phyloP scores from a whole-genome alignment of 2,888 invertebrate species.

The Colostygia pectinataria region DNA sequence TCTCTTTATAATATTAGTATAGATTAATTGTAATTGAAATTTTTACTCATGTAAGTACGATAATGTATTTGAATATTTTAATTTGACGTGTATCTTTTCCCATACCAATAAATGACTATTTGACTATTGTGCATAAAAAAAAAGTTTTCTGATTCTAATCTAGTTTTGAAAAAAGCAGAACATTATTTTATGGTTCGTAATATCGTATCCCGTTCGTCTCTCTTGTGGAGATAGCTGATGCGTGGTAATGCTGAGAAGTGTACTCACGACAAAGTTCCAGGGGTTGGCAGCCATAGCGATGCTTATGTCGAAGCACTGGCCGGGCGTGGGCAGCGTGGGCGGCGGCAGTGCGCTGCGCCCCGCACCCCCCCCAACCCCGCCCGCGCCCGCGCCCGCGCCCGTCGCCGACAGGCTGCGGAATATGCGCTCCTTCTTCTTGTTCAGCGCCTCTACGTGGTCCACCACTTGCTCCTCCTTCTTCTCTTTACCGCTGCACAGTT shows the following conservation, averaged over 20 bases:
- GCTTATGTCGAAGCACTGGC: slow-evolving; percentile 86
- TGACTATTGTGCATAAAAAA: no score
- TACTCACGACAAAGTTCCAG: slow-evolving; percentile 85
- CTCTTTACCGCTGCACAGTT: slow-evolving; percentile 50
- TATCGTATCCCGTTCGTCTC: no score
- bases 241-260: neutral
- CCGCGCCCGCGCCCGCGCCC: slow-evolving; percentile 13
- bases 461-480: slow-evolving; percentile 56
- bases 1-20: no score
- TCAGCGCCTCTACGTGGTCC: slow-evolving; percentile 65
- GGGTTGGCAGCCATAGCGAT: slow-evolving; percentile 91
- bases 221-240: no score
- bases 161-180: no score
- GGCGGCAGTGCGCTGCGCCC: slow-evolving; percentile 61
- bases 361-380: slow-evolving; percentile 20
- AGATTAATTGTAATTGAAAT: no score
- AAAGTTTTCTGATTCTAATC: no score
- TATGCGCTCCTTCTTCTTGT: slow-evolving; percentile 76
- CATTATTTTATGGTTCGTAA: no score
- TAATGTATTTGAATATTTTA: no score
- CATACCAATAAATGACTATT: no score
- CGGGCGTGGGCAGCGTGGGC: slow-evolving; percentile 67
- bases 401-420: slow-evolving; percentile 56
- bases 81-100: no score
- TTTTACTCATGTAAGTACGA: no score